Base-by-base conservation (phyloP, 2,888 invertebrate genomes). In the Euzetes globulus region DNA sequence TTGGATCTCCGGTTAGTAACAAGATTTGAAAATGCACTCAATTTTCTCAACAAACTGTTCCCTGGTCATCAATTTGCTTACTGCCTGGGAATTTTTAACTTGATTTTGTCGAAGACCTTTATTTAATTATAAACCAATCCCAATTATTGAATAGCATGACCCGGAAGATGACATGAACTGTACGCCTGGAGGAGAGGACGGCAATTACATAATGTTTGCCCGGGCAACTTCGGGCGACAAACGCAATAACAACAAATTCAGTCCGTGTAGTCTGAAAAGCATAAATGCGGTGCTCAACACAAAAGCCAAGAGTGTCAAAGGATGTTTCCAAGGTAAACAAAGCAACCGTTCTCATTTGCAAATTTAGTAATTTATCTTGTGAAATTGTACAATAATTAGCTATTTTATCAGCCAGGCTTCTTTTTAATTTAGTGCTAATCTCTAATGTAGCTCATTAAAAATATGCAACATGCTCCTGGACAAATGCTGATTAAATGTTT, bases 141-240 rank as follows among this genome's bases (percentile, higher is more conserved):
- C 22, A 60, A 52, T 63, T 22, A 11, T n/a, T 7, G 11, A 96
- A 97, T 83, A 95, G 94, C 96, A 97, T 83, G 96, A 97, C 85
- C 94, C 94, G 0, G 94, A 94, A 84, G 80, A 81, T 76, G 84
- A 83, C 80, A 84, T 63, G 80, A 89, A 88, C 81, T 96, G 91
- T 84, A 93, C 95, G 0, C 96, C 96, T 5, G 95, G 94, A 75
- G 95, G 91, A 22, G 92, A 94, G 82, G 93, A 93, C 83, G 99
- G 99, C 60, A 99, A 99, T 86, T 99, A 91, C 85, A 98, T 99
- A 81, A 99, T 99, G 99, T 99, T 97, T 84, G 95, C 97, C 27
- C 89, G 97, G 78, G 98, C 98, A 47, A 99, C 98, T 73, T 95
- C 95, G 80, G 98, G 99, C 58, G 97, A 98, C 84, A 91, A 95